A percentile compares a stretch with the other conserved stretches of the same genome.
Conservation (phyloP, 2,113 vertebrate genomes). For the Isurus oxyrinchus region DNA sequence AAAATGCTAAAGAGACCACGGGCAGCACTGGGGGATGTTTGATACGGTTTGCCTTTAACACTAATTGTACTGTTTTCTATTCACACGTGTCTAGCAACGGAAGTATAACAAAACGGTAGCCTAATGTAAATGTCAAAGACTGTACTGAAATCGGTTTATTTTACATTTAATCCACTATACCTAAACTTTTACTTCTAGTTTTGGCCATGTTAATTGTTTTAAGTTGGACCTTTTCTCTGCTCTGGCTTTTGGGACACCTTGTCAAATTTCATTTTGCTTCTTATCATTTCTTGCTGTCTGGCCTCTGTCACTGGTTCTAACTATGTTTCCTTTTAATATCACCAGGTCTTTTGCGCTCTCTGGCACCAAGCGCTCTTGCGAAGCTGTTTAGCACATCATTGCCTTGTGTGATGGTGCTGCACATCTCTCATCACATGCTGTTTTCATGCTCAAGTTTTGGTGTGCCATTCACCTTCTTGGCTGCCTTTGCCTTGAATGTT, state of each 20-base stretch:
- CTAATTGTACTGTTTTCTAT: constrained; percentile 90
- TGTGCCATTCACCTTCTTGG: background rate
- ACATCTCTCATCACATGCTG: background rate
- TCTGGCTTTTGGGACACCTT: constrained; percentile 18
- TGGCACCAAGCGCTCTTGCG: background rate
- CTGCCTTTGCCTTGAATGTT: background rate
- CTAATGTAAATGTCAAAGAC: constrained; percentile 70
- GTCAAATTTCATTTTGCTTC: background rate
- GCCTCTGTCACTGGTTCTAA: background rate
- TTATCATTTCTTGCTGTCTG: constrained; percentile 16
- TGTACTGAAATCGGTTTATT: constrained; percentile 63
- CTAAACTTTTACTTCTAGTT: constrained; percentile 56
- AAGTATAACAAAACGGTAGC: constrained; percentile 82
- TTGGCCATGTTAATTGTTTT: constrained; percentile 36
- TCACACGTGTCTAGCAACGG: constrained; percentile 87
- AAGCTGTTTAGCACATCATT: background rate
- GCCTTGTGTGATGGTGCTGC: background rate
- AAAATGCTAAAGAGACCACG: constrained; percentile 56
- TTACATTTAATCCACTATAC: constrained; percentile 80
- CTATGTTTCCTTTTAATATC: background rate
- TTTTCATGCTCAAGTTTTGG: background rate
- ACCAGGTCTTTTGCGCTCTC: background rate
- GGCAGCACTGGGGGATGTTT: constrained; percentile 66
- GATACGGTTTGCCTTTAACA: constrained; percentile 96
- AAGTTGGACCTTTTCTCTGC: constrained; percentile 7